Percentiles rank a stretch among this genome's conserved stretches.
phyloP scores from a whole-genome alignment of 1,140 invertebrate genomes.

The Rhagoletis pomonella region DNA sequence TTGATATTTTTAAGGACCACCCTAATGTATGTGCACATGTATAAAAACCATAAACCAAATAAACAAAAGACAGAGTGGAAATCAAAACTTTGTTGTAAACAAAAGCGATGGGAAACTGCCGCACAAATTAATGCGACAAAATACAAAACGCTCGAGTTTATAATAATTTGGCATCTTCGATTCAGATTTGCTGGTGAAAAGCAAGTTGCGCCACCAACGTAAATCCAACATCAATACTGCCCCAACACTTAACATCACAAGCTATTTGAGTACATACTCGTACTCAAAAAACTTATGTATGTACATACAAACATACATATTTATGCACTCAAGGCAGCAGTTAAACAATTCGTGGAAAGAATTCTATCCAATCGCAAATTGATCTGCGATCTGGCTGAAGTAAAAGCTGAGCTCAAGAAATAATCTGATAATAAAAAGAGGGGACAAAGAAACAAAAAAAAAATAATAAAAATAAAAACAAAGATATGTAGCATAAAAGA shows the following conservation, averaged over 20 bases:
- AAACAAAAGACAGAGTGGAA: constrained; percentile 34
- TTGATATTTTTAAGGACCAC: no score
- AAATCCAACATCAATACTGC: background rate
- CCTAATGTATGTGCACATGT: background rate
- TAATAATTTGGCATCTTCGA: background rate
- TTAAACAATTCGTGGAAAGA: constrained; percentile 33
- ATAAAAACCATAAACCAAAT: background rate
- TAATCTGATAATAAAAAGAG: background rate
- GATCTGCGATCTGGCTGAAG: constrained; percentile 18
- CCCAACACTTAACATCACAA: background rate
- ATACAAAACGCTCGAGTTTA: constrained; percentile 19
- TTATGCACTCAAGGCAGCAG: background rate
- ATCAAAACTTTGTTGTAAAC: constrained; percentile 43
- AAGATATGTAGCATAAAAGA: background rate
- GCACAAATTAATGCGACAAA: constrained; percentile 29
- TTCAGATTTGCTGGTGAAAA: background rate
- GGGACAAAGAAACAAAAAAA: background rate
- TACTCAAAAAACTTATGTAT: no score
- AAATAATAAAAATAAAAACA: background rate
- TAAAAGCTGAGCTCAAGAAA: constrained; percentile 33
- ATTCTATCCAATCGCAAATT: constrained; percentile 39
- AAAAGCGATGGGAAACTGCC: background rate
- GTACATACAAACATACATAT: background rate
- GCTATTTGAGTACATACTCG: background rate
- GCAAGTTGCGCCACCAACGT: constrained; percentile 17